phyloP scores from a whole-genome alignment of 2,888 invertebrate species.

The Drosophila neonasuta region DNA sequence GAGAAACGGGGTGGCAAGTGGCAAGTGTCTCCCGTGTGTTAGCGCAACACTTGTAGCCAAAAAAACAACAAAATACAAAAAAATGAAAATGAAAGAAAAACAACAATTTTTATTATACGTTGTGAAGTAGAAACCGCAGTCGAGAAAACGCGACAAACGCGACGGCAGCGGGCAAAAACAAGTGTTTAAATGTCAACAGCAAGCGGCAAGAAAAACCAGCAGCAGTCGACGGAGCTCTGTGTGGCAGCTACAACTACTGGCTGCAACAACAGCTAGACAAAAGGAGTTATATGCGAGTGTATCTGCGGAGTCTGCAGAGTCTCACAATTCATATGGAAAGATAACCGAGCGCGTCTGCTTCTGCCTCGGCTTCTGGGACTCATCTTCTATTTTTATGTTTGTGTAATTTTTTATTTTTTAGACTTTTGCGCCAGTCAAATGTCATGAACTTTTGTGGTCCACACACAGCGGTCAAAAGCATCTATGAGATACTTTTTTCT shows the following conservation, averaged over 20 bases:
- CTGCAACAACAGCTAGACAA: constrained; percentile 29
- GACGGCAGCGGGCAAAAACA: constrained; percentile 56
- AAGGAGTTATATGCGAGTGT: constrained; percentile 48
- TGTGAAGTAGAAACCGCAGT: constrained; percentile 63
- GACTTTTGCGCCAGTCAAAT: constrained; percentile 41
- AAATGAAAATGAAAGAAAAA: constrained; percentile 18
- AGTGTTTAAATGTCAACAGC: constrained; percentile 74
- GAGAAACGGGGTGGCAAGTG: constrained; percentile 7
- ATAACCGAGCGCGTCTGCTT: constrained; percentile 39
- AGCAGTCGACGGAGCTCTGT: constrained; percentile 15
- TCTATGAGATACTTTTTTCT: constrained; percentile 55
- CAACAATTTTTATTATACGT: constrained; percentile 46
- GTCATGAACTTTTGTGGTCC: constrained; percentile 55
- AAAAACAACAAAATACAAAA: constrained; percentile 18
- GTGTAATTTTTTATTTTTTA: constrained; percentile 13
- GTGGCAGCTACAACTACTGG: neutral
- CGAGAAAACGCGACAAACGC: neutral
- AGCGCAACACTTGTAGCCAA: constrained; percentile 70
- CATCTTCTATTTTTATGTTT: constrained; percentile 59
- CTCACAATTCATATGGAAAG: constrained; percentile 64
- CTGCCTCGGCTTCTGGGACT: constrained; percentile 42
- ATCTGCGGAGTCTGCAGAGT: constrained; percentile 40
- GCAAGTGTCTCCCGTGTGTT: constrained; percentile 56
- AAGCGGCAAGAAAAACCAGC: constrained; percentile 61
- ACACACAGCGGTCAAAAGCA: constrained; percentile 43